Evolutionary conservation across 2,797 vertebrate genomes (phyloP), one percentile per base, ranked within the genome.

Genomic region (Halcyon leucocephala): DNA sequence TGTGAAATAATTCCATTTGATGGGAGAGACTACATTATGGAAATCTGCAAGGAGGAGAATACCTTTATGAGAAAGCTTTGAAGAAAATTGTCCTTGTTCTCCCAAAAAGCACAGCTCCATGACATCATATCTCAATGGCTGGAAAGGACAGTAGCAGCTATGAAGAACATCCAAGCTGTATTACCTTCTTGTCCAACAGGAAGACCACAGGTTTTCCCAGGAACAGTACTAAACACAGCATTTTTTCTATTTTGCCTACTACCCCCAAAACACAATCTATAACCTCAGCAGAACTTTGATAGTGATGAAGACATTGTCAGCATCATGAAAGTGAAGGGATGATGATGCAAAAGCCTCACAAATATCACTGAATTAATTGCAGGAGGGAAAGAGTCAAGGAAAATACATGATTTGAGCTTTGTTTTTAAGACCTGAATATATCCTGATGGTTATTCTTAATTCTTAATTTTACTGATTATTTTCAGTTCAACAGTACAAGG

Each of bases 391-490:
- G 4, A 46, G 31, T 28, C 55, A 73, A 85, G n/a, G 44, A 73
- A 94, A 71, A 87, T 7, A 39, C 4, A 8, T 11, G 41, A 81
- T n/a, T 16, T 3, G 3, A 85, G 44, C 18, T 86, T 57, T 81
- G 6, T 10, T 76, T 85, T 77, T 73, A 73, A 83, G 20, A 73
- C 14, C 17, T 55, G 31, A 20, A n/a, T 60, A 73, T 41, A 87
- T 33, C 28, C 35, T 73, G 17, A 70, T 26, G 18, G 29, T 19
- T 67, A 46, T 41, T 85, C 66, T 93, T 80, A 77, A 46, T 41
- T 85, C 66, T 93, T 80, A 77, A 62, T 84, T 86, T 51, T 13
- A 92, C 17, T 28, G 21, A 66, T 90, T 67, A 48, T 26, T 7
- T 64, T 82, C 62, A 66, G 29, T 51, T 21, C 22, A 41, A 6